Percentiles rank a stretch among this genome's conserved stretches.
phyloP scores from a whole-genome alignment of 2,113 vertebrate genomes.

The Proteles cristata region DNA sequence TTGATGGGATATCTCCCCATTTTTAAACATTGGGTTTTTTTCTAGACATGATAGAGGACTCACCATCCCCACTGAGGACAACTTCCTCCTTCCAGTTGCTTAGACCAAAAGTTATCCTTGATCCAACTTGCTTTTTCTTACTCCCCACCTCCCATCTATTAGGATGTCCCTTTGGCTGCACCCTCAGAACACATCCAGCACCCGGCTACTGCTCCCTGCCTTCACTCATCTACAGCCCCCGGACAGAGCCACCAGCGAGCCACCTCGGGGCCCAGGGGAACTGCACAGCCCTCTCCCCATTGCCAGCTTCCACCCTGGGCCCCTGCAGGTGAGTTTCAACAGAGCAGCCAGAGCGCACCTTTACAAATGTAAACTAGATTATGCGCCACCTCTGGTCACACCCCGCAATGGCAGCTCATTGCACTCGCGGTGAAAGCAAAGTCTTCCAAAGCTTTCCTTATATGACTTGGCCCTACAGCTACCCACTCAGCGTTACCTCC shows the following conservation, averaged over 20 bases:
- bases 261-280: background rate
- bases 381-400: background rate
- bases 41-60: background rate
- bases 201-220: background rate
- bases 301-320: background rate
- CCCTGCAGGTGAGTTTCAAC: background rate
- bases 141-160: background rate
- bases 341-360: background rate
- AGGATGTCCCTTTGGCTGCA: background rate
- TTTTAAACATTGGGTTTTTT: background rate
- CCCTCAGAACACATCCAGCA: background rate
- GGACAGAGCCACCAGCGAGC: too few relatives aligned
- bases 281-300: background rate
- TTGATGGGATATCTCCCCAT: background rate
- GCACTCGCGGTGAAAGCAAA: background rate
- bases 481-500: background rate
- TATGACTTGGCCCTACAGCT: fast-evolving
- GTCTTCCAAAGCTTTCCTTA: too few relatives aligned
- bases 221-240: fast-evolving
- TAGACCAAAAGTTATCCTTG: background rate
- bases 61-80: background rate
- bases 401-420: too few relatives aligned
- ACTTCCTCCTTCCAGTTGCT: background rate
- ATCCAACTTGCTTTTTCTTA: background rate
- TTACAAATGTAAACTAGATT: background rate